Evolutionary conservation across 2,888 invertebrate genomes (phyloP).

Genomic region (Stomorhina lunata): DNA sequence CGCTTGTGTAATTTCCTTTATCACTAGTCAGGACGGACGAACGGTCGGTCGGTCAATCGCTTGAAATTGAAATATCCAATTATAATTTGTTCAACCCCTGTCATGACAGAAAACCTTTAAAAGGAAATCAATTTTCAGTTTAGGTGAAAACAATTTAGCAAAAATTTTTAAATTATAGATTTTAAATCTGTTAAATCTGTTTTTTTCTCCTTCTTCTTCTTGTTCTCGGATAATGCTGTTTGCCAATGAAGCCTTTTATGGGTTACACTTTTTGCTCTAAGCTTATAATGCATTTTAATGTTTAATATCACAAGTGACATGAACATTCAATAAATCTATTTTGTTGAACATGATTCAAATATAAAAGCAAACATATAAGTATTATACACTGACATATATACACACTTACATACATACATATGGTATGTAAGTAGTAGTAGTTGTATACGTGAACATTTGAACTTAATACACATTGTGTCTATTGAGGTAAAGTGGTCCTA

Average conservation of each 20-base stretch:
- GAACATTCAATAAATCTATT: conserved; percentile 56
- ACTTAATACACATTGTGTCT: conserved; percentile 20
- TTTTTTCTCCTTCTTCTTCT: neutral
- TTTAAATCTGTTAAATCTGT: neutral
- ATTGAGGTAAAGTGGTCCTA: conserved; percentile 50
- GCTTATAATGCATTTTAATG: conserved; percentile 42
- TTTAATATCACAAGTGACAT: conserved; percentile 52
- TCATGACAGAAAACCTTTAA: neutral
- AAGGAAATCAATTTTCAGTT: neutral
- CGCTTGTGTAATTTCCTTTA: conserved; percentile 41
- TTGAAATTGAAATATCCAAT: conserved; percentile 47
- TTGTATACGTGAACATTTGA: too few relatives aligned
- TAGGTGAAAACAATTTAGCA: neutral
- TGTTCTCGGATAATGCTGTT: neutral
- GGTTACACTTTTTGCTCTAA: conserved; percentile 1
- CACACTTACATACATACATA: too few relatives aligned
- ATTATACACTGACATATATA: neutral
- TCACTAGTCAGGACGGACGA: too few relatives aligned
- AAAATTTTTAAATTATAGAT: neutral
- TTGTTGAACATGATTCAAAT: neutral
- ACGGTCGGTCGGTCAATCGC: neutral
- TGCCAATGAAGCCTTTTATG: neutral
- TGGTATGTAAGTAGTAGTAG: too few relatives aligned
- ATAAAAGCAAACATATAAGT: neutral
- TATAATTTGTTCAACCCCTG: conserved; percentile 24